Evolutionary conservation across 2,113 vertebrate genomes (phyloP), one percentile per base, ranked within the genome.

Genomic region (Hypomesus transpacificus): DNA sequence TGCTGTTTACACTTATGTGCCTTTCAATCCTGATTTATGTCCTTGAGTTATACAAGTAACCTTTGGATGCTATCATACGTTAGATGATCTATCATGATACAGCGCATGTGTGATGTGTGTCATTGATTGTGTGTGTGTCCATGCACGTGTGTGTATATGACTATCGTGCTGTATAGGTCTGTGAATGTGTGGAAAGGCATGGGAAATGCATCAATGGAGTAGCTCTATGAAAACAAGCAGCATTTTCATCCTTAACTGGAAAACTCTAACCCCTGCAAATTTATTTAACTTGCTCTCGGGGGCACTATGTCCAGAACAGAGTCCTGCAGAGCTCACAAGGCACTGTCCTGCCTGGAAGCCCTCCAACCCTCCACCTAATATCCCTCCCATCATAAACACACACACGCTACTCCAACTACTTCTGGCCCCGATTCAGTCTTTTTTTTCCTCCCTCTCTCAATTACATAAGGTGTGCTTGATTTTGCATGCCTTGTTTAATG

Each of bases 141-240:
- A 11, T 3, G 21, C 16, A 26, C 24, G 2, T 62, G 60, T 62
- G 60, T 62, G 8, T 62, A 26, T 62, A 26, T 62, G 60, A 28
- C 2, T 31, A 26, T 62, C 16, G 24, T 22, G 24, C 13, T 31
- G 22, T 62, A 26, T 26, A 56, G n/a, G n/a, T 11, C 16, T 56
- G n/a, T 11, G 54, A 56, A 20, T 56, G 24, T 24, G 56, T 50
- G 57, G 22, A 51, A 61, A 73, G 39, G 22, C 60, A 71, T 74
- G 70, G 73, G 71, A 78, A 75, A 69, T 66, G 54, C 73, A 54
- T 61, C 50, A 73, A 70, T 68, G 51, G 39, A 22, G 34, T 18
- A 70, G 62, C 26, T 58, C 68, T 52, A 28, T n/a, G 66, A 68
- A 84, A 81, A 74, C 66, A 75, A 63, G 56, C 63, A 52, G 63